phyloP scores from a whole-genome alignment of 2,888 invertebrate species.

The Incurvaria masculella region DNA sequence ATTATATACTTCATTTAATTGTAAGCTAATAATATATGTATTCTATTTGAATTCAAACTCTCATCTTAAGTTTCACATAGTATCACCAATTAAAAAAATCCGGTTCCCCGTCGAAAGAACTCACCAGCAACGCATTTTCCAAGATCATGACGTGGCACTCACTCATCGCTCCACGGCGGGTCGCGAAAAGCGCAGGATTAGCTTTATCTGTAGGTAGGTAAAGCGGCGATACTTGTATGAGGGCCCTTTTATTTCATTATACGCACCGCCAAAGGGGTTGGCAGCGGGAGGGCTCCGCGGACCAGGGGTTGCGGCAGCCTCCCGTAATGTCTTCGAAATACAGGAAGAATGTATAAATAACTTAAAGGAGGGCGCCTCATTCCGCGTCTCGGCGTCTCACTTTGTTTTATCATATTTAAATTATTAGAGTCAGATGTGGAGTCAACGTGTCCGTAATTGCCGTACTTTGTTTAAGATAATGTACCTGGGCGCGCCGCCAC shows the following conservation, averaged over 20 bases:
- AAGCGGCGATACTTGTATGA: conserved; percentile 53
- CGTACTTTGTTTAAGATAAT: conserved; percentile 58
- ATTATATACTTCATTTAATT: too few relatives aligned
- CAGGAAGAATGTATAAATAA: conserved; percentile 54
- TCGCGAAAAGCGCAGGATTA: conserved; percentile 35
- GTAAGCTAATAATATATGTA: too few relatives aligned
- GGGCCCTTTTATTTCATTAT: conserved; percentile 55
- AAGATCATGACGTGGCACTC: too few relatives aligned
- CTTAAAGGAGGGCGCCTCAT: conserved; percentile 46
- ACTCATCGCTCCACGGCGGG: too few relatives aligned
- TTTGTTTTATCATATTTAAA: conserved; percentile 59
- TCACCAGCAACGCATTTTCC: too few relatives aligned
- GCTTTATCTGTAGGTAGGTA: conserved; percentile 45
- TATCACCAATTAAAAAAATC: too few relatives aligned
- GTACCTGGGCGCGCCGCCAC: conserved; percentile 55
- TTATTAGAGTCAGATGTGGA: conserved; percentile 56
- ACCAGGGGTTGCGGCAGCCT: too few relatives aligned
- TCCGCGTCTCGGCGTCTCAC: conserved; percentile 44
- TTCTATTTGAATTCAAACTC: too few relatives aligned
- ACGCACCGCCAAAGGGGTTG: conserved; percentile 40
- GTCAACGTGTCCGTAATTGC: conserved; percentile 55
- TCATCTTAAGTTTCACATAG: too few relatives aligned
- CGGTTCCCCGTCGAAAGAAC: too few relatives aligned
- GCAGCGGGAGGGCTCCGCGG: conserved; percentile 7
- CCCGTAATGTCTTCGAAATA: conserved; percentile 12